Evolutionary conservation across 2,797 vertebrate species (phyloP).

Genomic region (Gobionotothen gibberifrons): DNA sequence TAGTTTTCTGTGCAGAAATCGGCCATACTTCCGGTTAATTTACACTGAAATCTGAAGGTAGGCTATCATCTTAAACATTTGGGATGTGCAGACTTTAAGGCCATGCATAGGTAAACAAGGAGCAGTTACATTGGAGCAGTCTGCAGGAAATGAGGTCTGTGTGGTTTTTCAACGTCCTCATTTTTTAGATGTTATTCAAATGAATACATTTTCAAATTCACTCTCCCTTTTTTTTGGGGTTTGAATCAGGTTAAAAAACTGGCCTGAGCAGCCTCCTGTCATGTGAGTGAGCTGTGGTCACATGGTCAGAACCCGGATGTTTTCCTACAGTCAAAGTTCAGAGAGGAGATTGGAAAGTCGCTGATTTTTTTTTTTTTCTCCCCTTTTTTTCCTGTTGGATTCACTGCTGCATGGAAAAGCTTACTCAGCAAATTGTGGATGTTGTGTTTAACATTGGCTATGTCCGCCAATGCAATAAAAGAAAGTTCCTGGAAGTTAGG

Average conservation of each 20-base stretch:
- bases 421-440: constrained; percentile 63
- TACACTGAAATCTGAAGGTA: background rate
- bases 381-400: constrained; percentile 1
- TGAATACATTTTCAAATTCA: background rate
- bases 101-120: background rate
- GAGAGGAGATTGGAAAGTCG: constrained; percentile 68
- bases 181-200: background rate
- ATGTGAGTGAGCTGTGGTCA: constrained; percentile 78
- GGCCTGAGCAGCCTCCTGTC: constrained; percentile 62
- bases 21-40: background rate
- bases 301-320: constrained; percentile 79
- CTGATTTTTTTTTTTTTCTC: constrained; percentile 55
- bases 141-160: background rate
- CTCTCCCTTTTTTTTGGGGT: background rate
- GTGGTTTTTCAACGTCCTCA: background rate
- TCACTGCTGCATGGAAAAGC: constrained; percentile 51
- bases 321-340: constrained; percentile 76
- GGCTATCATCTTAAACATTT: background rate
- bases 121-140: fast-evolving
- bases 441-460: constrained; percentile 10
- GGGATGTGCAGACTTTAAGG: constrained; percentile 7
- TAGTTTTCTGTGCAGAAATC: background rate
- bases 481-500: too few relatives aligned
- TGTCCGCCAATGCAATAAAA: too few relatives aligned
- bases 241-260: constrained; percentile 48